These are phyloP conservation scores for Dendrophyllia cribrosa DNA, from an alignment of 64 coral and sea anemone species.

Conservation along the genomic window DNA sequence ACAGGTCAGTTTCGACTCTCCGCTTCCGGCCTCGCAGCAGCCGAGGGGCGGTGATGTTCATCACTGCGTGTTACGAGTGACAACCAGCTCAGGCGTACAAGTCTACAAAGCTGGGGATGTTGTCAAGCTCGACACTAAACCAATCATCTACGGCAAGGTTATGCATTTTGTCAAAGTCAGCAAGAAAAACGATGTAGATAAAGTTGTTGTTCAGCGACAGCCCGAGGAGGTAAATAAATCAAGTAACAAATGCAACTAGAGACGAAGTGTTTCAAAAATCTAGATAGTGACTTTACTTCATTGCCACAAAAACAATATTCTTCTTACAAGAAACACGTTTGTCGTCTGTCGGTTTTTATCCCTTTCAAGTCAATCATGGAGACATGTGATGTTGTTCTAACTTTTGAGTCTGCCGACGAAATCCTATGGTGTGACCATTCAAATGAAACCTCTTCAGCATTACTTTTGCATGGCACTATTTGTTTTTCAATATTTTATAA, in stretches of 20 bases:
- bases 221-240: conserved; percentile 73
- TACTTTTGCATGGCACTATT: no score
- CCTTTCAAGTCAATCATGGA: no score
- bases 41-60: conserved; percentile 27
- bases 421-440: no score
- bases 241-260: background rate
- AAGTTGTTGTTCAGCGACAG: conserved; percentile 83
- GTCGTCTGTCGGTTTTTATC: no score
- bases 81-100: conserved; percentile 68
- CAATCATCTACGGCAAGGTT: conserved; percentile 84
- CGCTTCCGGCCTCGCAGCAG: conserved; percentile 43
- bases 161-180: conserved; percentile 75
- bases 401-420: no score
- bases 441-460: no score
- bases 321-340: no score
- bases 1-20: conserved; percentile 75
- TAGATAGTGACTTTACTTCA: no score
- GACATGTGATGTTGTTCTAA: no score
- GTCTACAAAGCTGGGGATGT: conserved; percentile 71
- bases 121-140: conserved; percentile 90
- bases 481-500: no score
- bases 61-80: conserved; percentile 58
- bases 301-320: no score
- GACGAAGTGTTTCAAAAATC: no score
- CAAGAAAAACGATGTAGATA: conserved; percentile 84